phyloP scores from a whole-genome alignment of 1,140 invertebrate species.

The Mesaphorura yosii region DNA sequence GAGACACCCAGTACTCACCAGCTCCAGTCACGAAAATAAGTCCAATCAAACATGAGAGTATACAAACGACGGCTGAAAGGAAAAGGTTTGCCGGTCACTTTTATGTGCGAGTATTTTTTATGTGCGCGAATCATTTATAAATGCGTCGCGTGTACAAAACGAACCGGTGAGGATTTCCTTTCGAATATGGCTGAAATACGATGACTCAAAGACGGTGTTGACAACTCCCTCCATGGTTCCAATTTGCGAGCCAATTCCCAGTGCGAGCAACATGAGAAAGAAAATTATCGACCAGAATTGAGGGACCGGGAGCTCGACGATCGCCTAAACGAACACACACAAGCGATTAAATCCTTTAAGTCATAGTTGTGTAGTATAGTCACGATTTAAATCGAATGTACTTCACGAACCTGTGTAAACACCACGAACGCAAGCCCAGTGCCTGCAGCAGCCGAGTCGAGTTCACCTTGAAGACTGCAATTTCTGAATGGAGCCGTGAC shows the following conservation, averaged over 20 bases:
- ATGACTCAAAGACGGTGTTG: slow-evolving; percentile 65
- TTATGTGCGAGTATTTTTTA: neutral
- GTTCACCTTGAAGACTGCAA: slow-evolving; percentile 55
- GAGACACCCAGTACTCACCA: slow-evolving; percentile 87
- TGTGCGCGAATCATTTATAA: neutral
- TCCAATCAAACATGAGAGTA: slow-evolving; percentile 71
- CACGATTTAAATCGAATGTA: neutral
- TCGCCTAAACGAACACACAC: slow-evolving; percentile 70
- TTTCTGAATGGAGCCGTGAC: slow-evolving; percentile 28
- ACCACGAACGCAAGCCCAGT: slow-evolving; percentile 77
- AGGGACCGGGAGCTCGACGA: slow-evolving; percentile 73
- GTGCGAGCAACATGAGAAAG: slow-evolving; percentile 79
- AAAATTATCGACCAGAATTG: slow-evolving; percentile 88
- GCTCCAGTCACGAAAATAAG: slow-evolving; percentile 82
- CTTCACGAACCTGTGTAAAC: neutral
- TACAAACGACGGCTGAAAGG: slow-evolving; percentile 59
- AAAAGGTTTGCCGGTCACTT: slow-evolving; percentile 9
- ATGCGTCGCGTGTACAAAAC: too few species aligned
- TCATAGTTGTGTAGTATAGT: too few species aligned
- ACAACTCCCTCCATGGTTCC: slow-evolving; percentile 85
- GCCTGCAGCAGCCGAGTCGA: slow-evolving; percentile 79
- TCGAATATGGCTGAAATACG: slow-evolving; percentile 71
- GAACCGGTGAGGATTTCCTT: slow-evolving; percentile 75
- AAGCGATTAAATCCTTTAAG: neutral
- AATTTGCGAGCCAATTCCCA: slow-evolving; percentile 82